Base-by-base conservation (phyloP, 2,888 invertebrate genomes). In the Sarcophaga variegata region DNA sequence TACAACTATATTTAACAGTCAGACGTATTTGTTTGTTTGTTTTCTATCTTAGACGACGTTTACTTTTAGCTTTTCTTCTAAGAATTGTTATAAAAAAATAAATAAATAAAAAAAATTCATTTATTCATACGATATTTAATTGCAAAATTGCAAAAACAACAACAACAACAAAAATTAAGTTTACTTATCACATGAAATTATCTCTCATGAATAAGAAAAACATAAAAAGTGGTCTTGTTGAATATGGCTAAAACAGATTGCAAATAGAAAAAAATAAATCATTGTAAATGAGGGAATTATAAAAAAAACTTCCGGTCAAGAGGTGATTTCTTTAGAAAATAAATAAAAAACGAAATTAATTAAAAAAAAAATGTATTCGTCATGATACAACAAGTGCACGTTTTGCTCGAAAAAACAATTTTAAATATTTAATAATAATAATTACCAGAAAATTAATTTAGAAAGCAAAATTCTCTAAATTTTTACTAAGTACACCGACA, bases 301-400 rank as follows among this genome's bases (percentile, higher is more conserved):
- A 66, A 62, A 59, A 67, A 75, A 66, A 66, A 62, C 76, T 66
- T 83, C 75, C 76, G 80, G 64, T 71, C 80, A 84, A 76, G 60
- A 71, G 70, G 66, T 64, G 60, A 25, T 49, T 76, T 80, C 47
- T 75, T 12, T 75, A 27, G 25, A 37, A 37, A 72, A 60, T 5
- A 72, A 37, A 20, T 22, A 17, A 22, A 69, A 11, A 4, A 5
- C 47, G 1, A 69, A 6, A 22, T 20, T 20, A 22, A 47, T 10
- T 37, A 5, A 69, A 47, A 20, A 12, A 67, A 37, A 37, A 37
- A 37, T 37, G 37, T 37, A 0, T 10, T 37, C 2, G 10, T 37
- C 37, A 54, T 54, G 14, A 49, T 14, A 49, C 11, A 49, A 49
- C 14, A 11, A 49, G 14, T 14, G 54, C 54, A 54, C 54, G 12